Percentiles rank a stretch among this genome's conserved stretches.
phyloP scores from a whole-genome alignment of 2,797 vertebrate genomes.

The Melanotaenia parkinsoni region DNA sequence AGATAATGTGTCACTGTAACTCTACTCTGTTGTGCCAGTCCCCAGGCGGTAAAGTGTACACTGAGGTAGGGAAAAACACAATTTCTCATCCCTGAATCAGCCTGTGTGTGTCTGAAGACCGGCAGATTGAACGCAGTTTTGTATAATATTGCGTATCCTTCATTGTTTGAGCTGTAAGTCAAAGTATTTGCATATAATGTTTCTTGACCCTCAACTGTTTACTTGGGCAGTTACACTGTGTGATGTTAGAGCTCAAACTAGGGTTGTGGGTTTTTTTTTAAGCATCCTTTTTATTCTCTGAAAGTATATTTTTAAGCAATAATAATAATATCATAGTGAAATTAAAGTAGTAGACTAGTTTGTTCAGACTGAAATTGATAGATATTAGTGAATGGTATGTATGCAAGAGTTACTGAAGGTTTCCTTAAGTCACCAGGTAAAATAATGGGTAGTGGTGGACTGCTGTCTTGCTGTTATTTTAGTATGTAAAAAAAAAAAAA shows the following conservation, averaged over 20 bases:
- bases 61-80: conserved; percentile 34
- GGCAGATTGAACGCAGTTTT: conserved; percentile 16
- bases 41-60: conserved; percentile 60
- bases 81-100: conserved; percentile 43
- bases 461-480: neutral
- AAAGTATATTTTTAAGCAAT: no score
- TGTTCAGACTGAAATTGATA: neutral
- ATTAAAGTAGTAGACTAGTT: neutral
- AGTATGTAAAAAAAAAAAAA: neutral
- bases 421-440: neutral
- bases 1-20: conserved; percentile 73
- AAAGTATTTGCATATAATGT: conserved; percentile 12
- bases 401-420: neutral
- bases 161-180: conserved; percentile 34
- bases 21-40: conserved; percentile 53
- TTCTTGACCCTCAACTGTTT: neutral
- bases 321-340: no score
- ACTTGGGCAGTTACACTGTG: neutral
- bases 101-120: conserved; percentile 18
- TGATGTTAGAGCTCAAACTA: neutral
- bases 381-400: neutral
- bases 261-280: neutral
- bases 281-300: neutral
- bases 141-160: conserved; percentile 13
- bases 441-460: neutral